These are phyloP conservation scores for Elgaria multicarinata DNA, from an alignment of 2,113 vertebrate species.

Conservation along the genomic window DNA sequence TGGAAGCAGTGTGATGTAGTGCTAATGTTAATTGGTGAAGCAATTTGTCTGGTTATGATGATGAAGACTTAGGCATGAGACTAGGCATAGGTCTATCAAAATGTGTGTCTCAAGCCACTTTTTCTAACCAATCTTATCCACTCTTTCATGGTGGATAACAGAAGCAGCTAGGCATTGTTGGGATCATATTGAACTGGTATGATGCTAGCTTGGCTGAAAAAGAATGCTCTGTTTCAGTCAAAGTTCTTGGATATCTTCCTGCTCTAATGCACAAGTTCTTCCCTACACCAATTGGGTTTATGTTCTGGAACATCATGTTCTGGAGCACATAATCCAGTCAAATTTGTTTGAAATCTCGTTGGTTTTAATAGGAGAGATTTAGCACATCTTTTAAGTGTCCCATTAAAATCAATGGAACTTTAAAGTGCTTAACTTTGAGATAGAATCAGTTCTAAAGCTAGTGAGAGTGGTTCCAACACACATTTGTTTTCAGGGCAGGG, in stretches of 20 bases:
- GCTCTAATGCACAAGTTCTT: neutral
- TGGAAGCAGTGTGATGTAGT: neutral
- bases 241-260: neutral
- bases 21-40: neutral
- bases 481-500: neutral
- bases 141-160: neutral
- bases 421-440: neutral
- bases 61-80: neutral
- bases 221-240: neutral
- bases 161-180: too few relatives aligned
- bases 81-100: neutral
- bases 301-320: neutral
- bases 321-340: neutral
- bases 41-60: neutral
- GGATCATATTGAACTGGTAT: neutral
- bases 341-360: neutral
- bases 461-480: neutral
- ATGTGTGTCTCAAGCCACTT: neutral
- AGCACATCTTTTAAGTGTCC: too few relatives aligned
- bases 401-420: neutral
- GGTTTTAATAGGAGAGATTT: neutral
- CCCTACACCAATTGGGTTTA: neutral
- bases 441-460: too few relatives aligned
- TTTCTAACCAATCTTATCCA: neutral
- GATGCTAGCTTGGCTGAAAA: neutral